phyloP scores from a whole-genome alignment of 35 echinoderm and acorn worm genomes.

The Heliocidaris erythrogramma region DNA sequence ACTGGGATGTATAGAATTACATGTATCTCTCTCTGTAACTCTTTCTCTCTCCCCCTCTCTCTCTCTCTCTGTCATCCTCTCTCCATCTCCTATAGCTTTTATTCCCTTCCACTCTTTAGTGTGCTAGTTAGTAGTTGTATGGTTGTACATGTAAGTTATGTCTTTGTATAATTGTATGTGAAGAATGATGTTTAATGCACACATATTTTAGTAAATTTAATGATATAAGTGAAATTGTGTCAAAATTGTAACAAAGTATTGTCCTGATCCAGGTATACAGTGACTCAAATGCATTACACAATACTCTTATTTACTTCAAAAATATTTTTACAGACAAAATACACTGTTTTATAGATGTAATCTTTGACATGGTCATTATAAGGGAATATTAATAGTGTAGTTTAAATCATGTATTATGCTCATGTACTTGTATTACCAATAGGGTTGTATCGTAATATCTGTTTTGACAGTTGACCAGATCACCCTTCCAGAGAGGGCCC shows the following conservation, averaged over 20 bases:
- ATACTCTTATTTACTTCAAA: too few species aligned
- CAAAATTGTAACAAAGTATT: too few species aligned
- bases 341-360: neutral
- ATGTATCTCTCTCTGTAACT: too few species aligned
- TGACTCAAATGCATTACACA: too few species aligned
- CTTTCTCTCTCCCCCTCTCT: neutral
- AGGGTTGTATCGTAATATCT: neutral
- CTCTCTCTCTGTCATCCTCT: neutral
- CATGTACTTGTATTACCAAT: neutral
- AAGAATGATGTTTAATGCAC: neutral
- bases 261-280: too few species aligned
- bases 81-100: neutral
- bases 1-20: too few species aligned
- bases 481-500: constrained; percentile 75
- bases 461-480: constrained; percentile 79
- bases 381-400: neutral
- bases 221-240: too few species aligned
- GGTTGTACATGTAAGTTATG: too few species aligned
- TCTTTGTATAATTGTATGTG: neutral
- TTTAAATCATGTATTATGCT: neutral
- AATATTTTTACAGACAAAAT: neutral
- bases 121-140: too few species aligned
- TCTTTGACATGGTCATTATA: neutral
- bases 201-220: neutral
- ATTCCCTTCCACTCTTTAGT: neutral